Base-by-base conservation (phyloP, 2,113 vertebrate genomes). In the Caracal caracal region DNA sequence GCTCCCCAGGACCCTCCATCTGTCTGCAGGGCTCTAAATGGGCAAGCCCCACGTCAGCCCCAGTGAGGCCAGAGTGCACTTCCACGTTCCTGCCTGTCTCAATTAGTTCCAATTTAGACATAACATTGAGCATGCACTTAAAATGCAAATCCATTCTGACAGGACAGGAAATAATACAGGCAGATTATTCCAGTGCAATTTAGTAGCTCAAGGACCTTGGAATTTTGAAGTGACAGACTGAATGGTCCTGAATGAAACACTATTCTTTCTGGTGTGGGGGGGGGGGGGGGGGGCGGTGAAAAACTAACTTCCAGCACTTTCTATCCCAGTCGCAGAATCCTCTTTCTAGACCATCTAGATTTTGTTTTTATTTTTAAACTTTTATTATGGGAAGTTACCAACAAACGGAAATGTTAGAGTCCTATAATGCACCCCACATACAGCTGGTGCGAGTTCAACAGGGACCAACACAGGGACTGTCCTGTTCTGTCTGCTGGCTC, bases 111-210 rank as follows among this genome's bases (percentile, higher is more conserved):
- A 89, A 89, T 93, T 89, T 89, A 93, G 97, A 86, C 15, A 28
- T 89, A 92, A 81, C 78, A 81, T 87, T 43, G 61, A 96, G 37
- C 35, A 40, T n/a, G 28, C 61, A 59, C 75, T 96, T 97, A 91
- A 92, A 92, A 97, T 95, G 94, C 91, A 96, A 97, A 98, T 96
- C 49, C 63, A 33, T 83, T 91, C 66, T 10, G 78, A 93, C 78
- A 82, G 78, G 85, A 88, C n/a, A 80, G 93, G 87, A 97, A 91
- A 81, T 87, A 93, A 97, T 92, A 95, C 92, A 94, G 43, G 81
- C 20, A 53, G 68, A 83, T 59, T 76, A 92, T 85, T 87, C 86
- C 61, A 47, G 79, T 43, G 65, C 85, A 88, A 63, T 96, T 96
- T 87, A 37, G 65, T 51, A 83, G 93, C 68, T 96, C 82, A 76